Evolutionary conservation across 2,797 vertebrate species (phyloP).

Genomic region (Oceanodroma leucorhoa): DNA sequence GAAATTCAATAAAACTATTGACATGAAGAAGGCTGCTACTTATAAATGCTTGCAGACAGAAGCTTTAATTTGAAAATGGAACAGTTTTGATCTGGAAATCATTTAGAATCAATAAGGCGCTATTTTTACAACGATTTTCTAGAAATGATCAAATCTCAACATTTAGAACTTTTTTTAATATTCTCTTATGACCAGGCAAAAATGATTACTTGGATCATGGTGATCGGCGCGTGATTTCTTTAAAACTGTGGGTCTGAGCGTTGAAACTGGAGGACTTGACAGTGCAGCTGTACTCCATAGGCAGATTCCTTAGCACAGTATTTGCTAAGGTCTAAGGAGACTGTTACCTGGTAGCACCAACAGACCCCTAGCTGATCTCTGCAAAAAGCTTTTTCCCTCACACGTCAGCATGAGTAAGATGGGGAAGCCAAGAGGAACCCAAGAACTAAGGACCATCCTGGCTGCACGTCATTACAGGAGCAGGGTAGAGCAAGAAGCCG

Average conservation of each 20-base stretch:
- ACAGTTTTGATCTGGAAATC: not conserved
- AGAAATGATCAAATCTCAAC: not conserved
- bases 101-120: not conserved
- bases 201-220: not conserved
- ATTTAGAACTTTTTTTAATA: not conserved
- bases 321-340: not conserved
- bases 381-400: not conserved
- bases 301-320: not conserved
- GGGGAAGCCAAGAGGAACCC: not conserved
- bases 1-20: not conserved
- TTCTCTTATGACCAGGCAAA: not conserved
- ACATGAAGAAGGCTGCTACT: not conserved
- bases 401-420: not conserved
- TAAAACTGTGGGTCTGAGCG: accelerated
- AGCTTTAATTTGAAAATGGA: not conserved
- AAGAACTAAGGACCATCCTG: not conserved
- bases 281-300: not conserved
- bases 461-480: accelerated
- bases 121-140: slow-evolving; percentile 24
- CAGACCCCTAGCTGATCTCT: not conserved
- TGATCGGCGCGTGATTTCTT: not conserved
- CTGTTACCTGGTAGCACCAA: not conserved
- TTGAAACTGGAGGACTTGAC: not conserved
- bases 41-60: not conserved
- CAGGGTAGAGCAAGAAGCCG: not conserved